Percentiles rank a stretch among this genome's conserved stretches.
These are phyloP conservation scores for Syrphus vitripennis DNA, from an alignment of 2,888 invertebrate genomes.

Conservation along the genomic window DNA sequence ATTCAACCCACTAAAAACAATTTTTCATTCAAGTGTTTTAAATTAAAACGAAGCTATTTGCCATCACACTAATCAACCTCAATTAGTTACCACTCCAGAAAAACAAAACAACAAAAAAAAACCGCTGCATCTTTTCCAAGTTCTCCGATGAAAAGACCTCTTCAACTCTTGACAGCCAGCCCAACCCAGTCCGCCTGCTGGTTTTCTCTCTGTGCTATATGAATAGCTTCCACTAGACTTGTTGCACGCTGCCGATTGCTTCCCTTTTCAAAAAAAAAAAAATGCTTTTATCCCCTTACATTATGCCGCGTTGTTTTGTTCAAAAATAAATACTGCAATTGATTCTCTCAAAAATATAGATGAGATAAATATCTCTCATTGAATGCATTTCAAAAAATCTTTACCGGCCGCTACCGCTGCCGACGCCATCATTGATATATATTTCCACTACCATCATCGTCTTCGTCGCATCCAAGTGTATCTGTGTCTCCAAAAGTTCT, in stretches of 20 bases:
- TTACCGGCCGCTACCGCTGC: not conserved
- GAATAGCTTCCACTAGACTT: constrained; percentile 4
- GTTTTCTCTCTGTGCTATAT: not conserved
- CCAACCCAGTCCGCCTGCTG: constrained; percentile 20
- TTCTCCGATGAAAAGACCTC: constrained; percentile 46
- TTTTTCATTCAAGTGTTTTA: constrained; percentile 43
- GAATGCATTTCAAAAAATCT: constrained; percentile 18
- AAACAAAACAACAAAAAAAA: not conserved
- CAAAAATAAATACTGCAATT: constrained; percentile 62
- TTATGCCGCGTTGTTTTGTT: constrained; percentile 1
- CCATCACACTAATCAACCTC: constrained; percentile 58
- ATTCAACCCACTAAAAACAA: not conserved
- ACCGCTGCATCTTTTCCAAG: constrained; percentile 27
- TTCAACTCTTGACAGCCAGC: constrained; percentile 41
- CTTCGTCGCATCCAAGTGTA: not conserved
- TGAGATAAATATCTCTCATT: not conserved
- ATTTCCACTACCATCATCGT: not conserved
- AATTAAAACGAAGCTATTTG: constrained; percentile 51
- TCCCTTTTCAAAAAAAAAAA: not conserved
- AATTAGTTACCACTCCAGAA: constrained; percentile 48
- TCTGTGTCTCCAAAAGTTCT: constrained; percentile 66
- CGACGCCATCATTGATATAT: not conserved
- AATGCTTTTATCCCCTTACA: not conserved
- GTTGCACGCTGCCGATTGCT: constrained; percentile 16
- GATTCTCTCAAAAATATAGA: constrained; percentile 45